phyloP scores from a whole-genome alignment of 2,797 vertebrate species.

The Anguilla marmorata region DNA sequence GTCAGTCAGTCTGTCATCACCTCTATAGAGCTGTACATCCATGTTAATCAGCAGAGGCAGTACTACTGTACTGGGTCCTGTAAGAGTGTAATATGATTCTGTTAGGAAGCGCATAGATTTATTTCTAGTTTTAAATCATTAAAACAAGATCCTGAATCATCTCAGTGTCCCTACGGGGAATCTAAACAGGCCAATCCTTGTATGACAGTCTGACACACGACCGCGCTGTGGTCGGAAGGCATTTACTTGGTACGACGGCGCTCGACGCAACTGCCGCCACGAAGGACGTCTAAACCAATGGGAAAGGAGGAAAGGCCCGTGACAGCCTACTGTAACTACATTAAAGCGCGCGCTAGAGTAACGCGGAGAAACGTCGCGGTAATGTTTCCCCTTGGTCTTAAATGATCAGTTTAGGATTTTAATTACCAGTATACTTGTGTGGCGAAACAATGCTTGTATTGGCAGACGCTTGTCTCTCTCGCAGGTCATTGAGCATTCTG shows the following conservation, averaged over 20 bases:
- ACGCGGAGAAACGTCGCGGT: constrained; percentile 37
- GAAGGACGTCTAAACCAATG: neutral
- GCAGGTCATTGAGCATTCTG: constrained; percentile 88
- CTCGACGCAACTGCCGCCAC: neutral
- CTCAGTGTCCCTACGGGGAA: neutral
- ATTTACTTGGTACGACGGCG: neutral
- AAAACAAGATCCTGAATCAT: neutral
- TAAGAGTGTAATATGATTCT: neutral
- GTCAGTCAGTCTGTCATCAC: neutral
- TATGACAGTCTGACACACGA: neutral
- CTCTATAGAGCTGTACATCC: neutral
- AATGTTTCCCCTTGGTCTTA: constrained; percentile 71
- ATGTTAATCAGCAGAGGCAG: neutral
- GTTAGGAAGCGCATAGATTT: neutral
- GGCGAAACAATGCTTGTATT: constrained; percentile 86
- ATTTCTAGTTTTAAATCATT: constrained; percentile 9
- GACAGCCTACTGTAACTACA: neutral
- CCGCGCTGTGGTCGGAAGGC: neutral
- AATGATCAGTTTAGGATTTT: constrained; percentile 84
- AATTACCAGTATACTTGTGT: constrained; percentile 84
- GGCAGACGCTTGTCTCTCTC: constrained; percentile 86
- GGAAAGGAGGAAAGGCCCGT: constrained; percentile 20
- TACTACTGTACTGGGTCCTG: neutral
- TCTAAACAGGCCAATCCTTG: neutral
- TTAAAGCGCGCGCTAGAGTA: neutral